Conservation (phyloP, 2,888 invertebrate genomes). For the Isoperla grammatica region DNA sequence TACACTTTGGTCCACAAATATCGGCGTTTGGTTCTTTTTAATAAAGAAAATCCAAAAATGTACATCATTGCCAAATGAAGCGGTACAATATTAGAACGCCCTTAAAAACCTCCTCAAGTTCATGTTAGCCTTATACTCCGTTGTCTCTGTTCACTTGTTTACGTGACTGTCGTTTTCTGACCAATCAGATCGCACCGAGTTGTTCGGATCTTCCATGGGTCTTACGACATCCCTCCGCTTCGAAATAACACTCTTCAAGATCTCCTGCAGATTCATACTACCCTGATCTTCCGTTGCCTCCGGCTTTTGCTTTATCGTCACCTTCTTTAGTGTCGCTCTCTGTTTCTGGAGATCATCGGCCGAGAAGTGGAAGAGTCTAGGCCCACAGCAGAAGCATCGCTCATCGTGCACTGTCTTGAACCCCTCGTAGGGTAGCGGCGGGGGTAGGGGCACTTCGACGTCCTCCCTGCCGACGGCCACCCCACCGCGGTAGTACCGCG, state of each 20-base stretch:
- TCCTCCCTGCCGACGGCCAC: background rate
- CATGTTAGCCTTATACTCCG: too few relatives aligned
- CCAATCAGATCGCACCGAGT: conserved; percentile 24
- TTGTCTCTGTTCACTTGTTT: too few relatives aligned
- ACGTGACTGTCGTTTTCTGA: conserved; percentile 1
- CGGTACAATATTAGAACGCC: too few relatives aligned
- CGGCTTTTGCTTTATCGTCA: background rate
- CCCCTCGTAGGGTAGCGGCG: background rate
- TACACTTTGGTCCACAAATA: too few relatives aligned
- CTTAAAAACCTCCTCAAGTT: too few relatives aligned
- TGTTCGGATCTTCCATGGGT: conserved; percentile 14
- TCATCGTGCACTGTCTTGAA: conserved; percentile 3
- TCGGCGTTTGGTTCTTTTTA: too few relatives aligned
- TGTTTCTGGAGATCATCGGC: conserved; percentile 23
- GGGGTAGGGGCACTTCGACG: background rate
- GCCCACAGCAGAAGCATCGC: conserved; percentile 12
- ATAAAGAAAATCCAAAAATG: too few relatives aligned
- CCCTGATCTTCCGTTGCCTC: background rate
- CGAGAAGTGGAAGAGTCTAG: conserved; percentile 15
- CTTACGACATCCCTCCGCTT: conserved; percentile 15
- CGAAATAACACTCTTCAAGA: conserved; percentile 21
- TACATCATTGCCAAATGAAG: too few relatives aligned
- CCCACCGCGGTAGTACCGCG: too few relatives aligned
- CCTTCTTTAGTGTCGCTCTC: conserved; percentile 19
- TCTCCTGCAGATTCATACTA: conserved; percentile 15